Percentiles rank a stretch among this genome's conserved stretches.
phyloP scores from a whole-genome alignment of 2,797 vertebrate genomes.

The Premnoplex brunnescens region DNA sequence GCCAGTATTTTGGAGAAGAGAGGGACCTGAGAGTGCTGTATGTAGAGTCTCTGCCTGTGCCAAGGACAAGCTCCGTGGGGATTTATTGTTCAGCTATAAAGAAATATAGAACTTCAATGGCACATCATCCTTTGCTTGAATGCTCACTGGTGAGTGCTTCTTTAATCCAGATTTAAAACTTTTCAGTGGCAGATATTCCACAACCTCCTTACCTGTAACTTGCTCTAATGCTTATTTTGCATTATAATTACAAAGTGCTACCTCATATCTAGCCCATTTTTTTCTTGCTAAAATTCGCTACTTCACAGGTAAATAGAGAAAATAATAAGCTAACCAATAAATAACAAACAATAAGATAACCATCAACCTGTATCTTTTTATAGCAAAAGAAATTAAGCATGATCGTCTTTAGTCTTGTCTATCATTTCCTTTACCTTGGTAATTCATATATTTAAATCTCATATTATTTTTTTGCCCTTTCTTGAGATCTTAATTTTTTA shows the following conservation, averaged over 20 bases:
- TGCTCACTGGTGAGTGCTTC: background rate
- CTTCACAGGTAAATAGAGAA: background rate
- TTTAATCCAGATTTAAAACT: background rate
- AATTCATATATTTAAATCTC: background rate
- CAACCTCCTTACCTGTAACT: background rate
- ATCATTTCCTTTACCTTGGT: background rate
- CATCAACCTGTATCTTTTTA: background rate
- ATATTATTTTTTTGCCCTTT: background rate
- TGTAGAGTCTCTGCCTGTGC: background rate
- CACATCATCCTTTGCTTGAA: background rate
- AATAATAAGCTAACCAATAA: background rate
- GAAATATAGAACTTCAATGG: background rate
- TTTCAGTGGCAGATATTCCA: background rate
- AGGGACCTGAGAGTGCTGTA: too few species aligned
- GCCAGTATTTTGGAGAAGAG: background rate
- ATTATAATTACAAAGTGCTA: background rate
- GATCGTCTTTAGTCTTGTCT: background rate
- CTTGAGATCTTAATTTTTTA: background rate
- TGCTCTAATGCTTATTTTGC: background rate
- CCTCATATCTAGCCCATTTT: background rate
- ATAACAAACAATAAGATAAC: background rate
- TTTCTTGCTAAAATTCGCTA: background rate
- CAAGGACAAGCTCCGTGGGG: background rate
- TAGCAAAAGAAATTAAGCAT: background rate
- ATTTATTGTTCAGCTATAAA: background rate